phyloP scores from a whole-genome alignment of 2,888 invertebrate genomes.

The Dicyrtoma fusca region DNA sequence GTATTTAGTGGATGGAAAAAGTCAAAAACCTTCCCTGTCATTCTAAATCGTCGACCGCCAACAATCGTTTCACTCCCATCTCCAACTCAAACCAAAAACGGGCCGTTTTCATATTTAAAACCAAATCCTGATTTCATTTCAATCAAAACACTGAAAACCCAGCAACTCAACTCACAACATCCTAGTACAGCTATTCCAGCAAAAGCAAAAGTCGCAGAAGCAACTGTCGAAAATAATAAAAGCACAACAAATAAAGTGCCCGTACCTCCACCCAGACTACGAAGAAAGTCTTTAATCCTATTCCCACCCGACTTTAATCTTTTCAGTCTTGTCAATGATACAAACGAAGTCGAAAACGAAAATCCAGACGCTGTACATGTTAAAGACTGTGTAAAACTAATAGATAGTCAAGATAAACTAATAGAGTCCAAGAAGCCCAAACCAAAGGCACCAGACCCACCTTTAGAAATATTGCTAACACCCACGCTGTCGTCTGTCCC shows the following conservation, averaged over 20 bases:
- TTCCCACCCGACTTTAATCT: not conserved
- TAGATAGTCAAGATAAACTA: too few species aligned
- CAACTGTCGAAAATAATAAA: slow-evolving; percentile 2
- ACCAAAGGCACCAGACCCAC: too few species aligned
- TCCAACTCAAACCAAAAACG: not conserved
- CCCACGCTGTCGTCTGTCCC: too few species aligned
- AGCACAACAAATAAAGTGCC: not conserved
- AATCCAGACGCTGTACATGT: too few species aligned
- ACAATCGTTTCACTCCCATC: not conserved
- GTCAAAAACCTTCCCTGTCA: slow-evolving; percentile 1
- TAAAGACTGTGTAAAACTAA: too few species aligned
- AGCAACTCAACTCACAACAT: not conserved
- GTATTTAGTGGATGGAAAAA: slow-evolving; percentile 10
- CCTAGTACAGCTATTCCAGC: slow-evolving; percentile 2
- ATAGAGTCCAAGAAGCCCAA: too few species aligned
- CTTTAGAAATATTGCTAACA: too few species aligned
- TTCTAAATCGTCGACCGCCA: not conserved
- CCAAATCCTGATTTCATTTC: not conserved
- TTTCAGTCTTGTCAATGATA: not conserved
- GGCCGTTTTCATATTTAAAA: not conserved
- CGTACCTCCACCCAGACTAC: slow-evolving; percentile 18
- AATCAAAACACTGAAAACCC: not conserved
- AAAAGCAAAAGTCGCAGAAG: too few species aligned
- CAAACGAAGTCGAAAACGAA: not conserved
- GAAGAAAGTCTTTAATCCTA: not conserved